Evolutionary conservation across 2,888 invertebrate species (phyloP).

Genomic region (Lysandra coridon): DNA sequence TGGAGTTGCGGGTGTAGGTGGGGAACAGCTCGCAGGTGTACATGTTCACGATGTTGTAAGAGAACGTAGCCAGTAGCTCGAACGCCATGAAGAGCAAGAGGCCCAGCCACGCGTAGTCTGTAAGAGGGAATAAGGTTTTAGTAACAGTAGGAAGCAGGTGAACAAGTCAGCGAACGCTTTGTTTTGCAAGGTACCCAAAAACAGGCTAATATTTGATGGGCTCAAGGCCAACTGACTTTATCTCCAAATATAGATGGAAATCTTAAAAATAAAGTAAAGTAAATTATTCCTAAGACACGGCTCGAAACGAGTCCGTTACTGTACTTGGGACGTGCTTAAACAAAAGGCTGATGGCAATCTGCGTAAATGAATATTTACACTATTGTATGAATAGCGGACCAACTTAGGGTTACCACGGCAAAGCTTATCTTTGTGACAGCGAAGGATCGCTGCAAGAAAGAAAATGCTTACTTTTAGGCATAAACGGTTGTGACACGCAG

Average conservation of each 20-base stretch:
- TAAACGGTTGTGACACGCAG: constrained; percentile 66
- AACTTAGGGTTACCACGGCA: neutral
- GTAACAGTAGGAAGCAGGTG: no score
- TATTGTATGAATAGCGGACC: neutral
- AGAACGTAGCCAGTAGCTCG: constrained; percentile 84
- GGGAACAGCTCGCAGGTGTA: constrained; percentile 88
- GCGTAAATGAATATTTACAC: neutral
- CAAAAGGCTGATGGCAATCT: constrained; percentile 18
- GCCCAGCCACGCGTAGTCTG: constrained; percentile 67
- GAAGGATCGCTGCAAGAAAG: no score
- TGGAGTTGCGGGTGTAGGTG: constrained; percentile 84
- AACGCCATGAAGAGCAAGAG: constrained; percentile 80
- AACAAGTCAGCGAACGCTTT: no score
- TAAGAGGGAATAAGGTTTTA: neutral
- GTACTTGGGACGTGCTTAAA: constrained; percentile 1
- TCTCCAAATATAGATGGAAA: neutral
- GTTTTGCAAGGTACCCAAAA: no score
- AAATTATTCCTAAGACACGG: neutral
- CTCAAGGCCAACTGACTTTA: no score
- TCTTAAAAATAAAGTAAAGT: neutral
- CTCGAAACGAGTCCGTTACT: neutral
- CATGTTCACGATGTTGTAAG: constrained; percentile 85
- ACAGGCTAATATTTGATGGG: no score
- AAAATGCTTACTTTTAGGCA: constrained; percentile 58
- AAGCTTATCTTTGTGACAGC: no score